Percentiles rank a stretch among this genome's conserved stretches.
phyloP scores from a whole-genome alignment of 2,888 invertebrate species.

The Apoderus coryli region DNA sequence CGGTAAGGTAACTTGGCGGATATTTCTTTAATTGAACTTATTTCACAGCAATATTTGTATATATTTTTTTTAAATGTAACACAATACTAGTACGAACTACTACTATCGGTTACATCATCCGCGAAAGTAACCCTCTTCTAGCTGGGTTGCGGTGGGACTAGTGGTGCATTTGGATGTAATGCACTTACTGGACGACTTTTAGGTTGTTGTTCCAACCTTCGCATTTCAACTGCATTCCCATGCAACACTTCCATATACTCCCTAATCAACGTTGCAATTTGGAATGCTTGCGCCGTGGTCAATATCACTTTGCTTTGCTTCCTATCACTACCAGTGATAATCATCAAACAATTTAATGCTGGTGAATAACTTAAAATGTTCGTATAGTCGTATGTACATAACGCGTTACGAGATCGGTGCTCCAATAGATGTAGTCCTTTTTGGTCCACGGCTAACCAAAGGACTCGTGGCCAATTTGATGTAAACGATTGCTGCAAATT shows the following conservation, averaged over 20 bases:
- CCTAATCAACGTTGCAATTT: constrained; percentile 81
- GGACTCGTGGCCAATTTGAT: constrained; percentile 84
- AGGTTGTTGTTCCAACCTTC: constrained; percentile 25
- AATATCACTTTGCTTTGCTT: constrained; percentile 88
- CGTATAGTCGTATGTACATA: constrained; percentile 83
- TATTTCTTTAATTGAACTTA: no score
- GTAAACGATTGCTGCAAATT: constrained; percentile 78
- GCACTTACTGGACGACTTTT: constrained; percentile 35
- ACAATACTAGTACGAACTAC: constrained; percentile 19
- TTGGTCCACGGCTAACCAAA: constrained; percentile 90
- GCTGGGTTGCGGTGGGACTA: constrained; percentile 44
- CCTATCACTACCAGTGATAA: constrained; percentile 74
- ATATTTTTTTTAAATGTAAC: constrained; percentile 6
- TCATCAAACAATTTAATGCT: constrained; percentile 82
- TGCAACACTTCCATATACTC: constrained; percentile 61
- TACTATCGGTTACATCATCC: constrained; percentile 31
- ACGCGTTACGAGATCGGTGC: constrained; percentile 71
- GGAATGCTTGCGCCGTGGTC: constrained; percentile 84
- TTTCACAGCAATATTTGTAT: no score
- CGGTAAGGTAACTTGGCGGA: no score
- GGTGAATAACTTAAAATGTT: constrained; percentile 85
- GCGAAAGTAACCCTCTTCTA: constrained; percentile 37
- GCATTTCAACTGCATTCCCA: constrained; percentile 23
- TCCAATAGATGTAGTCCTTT: constrained; percentile 81
- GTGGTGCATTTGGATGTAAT: constrained; percentile 35